phyloP scores from a whole-genome alignment of 2,797 vertebrate species.

The Mormyrops boulengeri region DNA sequence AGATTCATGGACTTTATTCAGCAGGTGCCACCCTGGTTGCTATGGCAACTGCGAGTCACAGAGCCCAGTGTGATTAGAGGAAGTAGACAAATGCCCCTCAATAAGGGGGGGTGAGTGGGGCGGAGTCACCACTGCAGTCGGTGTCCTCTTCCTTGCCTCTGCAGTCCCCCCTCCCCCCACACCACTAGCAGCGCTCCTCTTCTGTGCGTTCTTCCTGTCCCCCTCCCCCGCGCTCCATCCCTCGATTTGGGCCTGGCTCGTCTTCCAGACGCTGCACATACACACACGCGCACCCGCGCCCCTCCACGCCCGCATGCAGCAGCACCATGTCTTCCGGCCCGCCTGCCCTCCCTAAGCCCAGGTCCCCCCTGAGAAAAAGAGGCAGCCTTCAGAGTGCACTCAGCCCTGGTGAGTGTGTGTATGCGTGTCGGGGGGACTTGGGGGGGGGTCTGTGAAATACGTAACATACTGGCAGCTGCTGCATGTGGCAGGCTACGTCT shows the following conservation, averaged over 20 bases:
- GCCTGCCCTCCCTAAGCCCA: conserved; percentile 50
- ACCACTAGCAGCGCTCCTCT: not conserved
- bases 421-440: not conserved
- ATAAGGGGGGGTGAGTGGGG: not conserved
- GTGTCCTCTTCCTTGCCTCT: not conserved
- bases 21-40: not conserved
- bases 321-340: conserved; percentile 51
- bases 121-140: not conserved
- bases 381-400: conserved; percentile 68
- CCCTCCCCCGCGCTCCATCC: not conserved
- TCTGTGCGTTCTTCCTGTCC: not conserved
- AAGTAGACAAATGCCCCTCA: not conserved
- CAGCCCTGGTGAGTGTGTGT: conserved; percentile 68
- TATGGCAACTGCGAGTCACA: not conserved
- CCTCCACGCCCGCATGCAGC: not conserved
- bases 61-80: not conserved
- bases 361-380: conserved; percentile 68
- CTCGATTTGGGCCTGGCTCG: not conserved
- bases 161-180: not conserved
- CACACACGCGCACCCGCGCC: not conserved
- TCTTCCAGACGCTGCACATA: not conserved
- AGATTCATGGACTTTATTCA: not conserved
- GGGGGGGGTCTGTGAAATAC: not conserved
- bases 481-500: not conserved
- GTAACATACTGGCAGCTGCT: not conserved